Percentiles rank a stretch among this genome's conserved stretches.
Conservation (phyloP, 2,888 invertebrate species). For the Callyntrura sp. region DNA sequence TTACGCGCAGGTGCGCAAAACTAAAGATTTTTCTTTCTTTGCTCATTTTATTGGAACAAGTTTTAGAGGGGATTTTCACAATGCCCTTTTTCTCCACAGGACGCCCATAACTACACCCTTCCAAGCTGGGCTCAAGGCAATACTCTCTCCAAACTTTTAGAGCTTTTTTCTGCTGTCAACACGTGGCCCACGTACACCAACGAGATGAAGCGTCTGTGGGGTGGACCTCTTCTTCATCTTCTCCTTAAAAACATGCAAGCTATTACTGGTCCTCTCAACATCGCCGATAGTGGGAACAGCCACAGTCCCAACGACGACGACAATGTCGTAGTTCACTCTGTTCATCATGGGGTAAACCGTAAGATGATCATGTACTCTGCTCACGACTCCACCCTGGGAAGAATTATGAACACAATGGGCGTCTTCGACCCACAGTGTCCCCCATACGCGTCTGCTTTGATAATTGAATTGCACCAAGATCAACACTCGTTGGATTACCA, state of each 20-base stretch:
- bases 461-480: conserved; percentile 89
- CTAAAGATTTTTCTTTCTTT: no score
- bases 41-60: conserved; percentile 86
- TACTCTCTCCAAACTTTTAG: conserved; percentile 88
- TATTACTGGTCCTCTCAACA: conserved; percentile 4
- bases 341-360: conserved; percentile 85
- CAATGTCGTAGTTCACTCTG: conserved; percentile 84
- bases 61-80: neutral
- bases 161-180: conserved; percentile 89
- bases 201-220: conserved; percentile 87
- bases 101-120: conserved; percentile 88
- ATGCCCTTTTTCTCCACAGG: neutral
- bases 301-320: neutral
- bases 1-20: conserved; percentile 51
- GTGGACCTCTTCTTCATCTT: conserved; percentile 80
- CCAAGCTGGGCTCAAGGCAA: conserved; percentile 91
- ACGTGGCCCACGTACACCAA: conserved; percentile 86
- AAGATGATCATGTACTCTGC: conserved; percentile 91
- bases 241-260: conserved; percentile 80
- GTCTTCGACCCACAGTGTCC: conserved; percentile 89
- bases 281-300: neutral
- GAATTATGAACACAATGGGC: conserved; percentile 91
- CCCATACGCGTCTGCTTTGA: conserved; percentile 91
- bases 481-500: conserved; percentile 86
- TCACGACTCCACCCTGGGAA: conserved; percentile 93